Evolutionary conservation across 30 jellyfish, hydroid and myxozoan species (phyloP).

Genomic region (Sanderia malayensis): DNA sequence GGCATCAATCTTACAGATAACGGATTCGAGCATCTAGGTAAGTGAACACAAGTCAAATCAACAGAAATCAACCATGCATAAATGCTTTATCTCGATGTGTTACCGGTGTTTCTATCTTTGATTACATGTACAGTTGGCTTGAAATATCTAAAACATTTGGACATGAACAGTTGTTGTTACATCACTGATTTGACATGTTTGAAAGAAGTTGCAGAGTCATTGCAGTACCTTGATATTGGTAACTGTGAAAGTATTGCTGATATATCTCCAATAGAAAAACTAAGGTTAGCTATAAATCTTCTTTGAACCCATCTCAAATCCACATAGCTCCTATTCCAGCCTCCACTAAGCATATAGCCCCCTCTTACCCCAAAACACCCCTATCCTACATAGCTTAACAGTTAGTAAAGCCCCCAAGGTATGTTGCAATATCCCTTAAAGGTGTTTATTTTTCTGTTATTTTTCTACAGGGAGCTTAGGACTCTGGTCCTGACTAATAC

Average conservation of each 20-base stretch:
- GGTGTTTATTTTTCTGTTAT: no score
- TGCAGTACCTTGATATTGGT: slow-evolving; percentile 80
- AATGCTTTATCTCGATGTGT: no score
- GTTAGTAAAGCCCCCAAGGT: not conserved
- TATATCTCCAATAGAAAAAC: slow-evolving; percentile 57
- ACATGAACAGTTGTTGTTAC: slow-evolving; percentile 68
- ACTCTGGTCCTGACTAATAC: slow-evolving; percentile 43
- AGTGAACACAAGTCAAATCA: no score
- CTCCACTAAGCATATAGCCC: no score
- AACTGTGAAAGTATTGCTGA: slow-evolving; percentile 70
- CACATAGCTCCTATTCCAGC: no score
- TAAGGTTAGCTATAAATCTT: no score
- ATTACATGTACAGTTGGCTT: no score
- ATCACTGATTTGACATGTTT: slow-evolving; percentile 53
- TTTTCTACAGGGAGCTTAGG: slow-evolving; percentile 37
- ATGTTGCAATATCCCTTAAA: not conserved
- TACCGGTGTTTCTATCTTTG: no score
- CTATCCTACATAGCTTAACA: no score
- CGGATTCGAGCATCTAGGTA: slow-evolving; percentile 85
- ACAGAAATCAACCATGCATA: no score
- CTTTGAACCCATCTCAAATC: no score
- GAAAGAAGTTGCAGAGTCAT: slow-evolving; percentile 64
- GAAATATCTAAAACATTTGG: slow-evolving; percentile 48
- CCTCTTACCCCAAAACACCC: no score
- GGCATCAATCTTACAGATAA: slow-evolving; percentile 56